Base-by-base conservation (phyloP, 2,113 vertebrate genomes). In the Oostethus manadensis region DNA sequence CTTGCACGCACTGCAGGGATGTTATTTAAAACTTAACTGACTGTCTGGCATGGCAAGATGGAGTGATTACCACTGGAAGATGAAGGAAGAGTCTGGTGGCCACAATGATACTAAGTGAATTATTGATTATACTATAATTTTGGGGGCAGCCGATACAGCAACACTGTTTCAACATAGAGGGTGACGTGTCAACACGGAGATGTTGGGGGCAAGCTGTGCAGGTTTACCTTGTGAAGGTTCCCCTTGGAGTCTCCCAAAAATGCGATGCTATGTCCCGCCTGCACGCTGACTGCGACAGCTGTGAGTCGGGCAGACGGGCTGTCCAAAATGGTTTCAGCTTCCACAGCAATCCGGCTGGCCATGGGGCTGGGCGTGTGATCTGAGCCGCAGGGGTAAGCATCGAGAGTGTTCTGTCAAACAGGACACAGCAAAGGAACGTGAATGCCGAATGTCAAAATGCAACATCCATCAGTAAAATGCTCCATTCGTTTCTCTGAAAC, bases 321-420 rank as follows among this genome's bases (percentile, higher is more conserved):
- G 80, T 98, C 92, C 76, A 97, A 73, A 49, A 98, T 87, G 0
- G 94, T 90, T 1, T 86, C 79, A 6, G 90, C 90, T 76, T 93
- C 90, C 60, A 99, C 84, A 0, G 94, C 76, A 0, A 93, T 70
- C 0, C 89, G 82, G 71, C 97, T 98, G 78, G 94, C 96, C 93
- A 99, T 97, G 0, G 97, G 96, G 74, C 95, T 99, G 51, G 96
- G 96, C 1, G 96, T 98, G 85, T 99, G 97, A 86, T 98, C 95
- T 6, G 95, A 98, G 58, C 97, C 97, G 38, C 97, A 99, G 0
- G 95, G 95, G 73, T 97, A 99, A 1, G 94, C 91, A 8, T 96
- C 93, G 29, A 98, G 79, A 3, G 95, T 99, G 66, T 96, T 97
- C 96, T 98, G 20, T 10, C 0, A 8, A 35, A 6, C 22, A 2